Base-by-base conservation (phyloP, 2,797 vertebrate species). In the Cheirogaleus major region DNA sequence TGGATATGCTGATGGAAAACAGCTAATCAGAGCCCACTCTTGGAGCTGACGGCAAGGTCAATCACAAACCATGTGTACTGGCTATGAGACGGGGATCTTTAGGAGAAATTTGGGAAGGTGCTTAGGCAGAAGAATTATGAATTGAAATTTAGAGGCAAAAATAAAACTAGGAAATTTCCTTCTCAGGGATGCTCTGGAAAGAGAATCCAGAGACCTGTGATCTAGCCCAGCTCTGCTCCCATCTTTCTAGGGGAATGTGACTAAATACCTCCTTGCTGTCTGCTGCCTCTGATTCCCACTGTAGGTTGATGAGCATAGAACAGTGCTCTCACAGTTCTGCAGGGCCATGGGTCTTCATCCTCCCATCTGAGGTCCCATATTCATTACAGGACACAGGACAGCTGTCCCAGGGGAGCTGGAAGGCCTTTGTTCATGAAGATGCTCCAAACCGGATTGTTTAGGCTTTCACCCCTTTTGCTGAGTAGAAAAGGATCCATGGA, bases 251-350 rank as follows among this genome's bases (percentile, higher is more conserved):
- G 57, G 30, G 20, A n/a, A 30, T 5, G 50, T 18, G 43, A 32
- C 11, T 27, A 48, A 11, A 48, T 4, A 14, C 11, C 7, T 23
- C 35, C 13, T 48, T 76, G 8, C 48, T 81, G 11, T 80, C 11
- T 32, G 78, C 81, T 50, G 65, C 35, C 5, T 61, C 61, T 80
- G 12, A 55, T 86, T 32, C 23, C 35, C 63, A 30, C 22, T 87
- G 23, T 35, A 41, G 45, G 23, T 30, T 38, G 27, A 7, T 55
- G 22, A 59, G 67, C 0, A 13, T 35, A 50, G 57, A 84, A 59
- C 0, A 0, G 20, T 14, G 2, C 27, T 30, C 12, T 90, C 30
- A n/a, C 11, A 41, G 15, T 11, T 61, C 15, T 27, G 18, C 6
- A 27, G 50, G 38, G 7, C 17, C 6, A 7, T 67, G 59, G 7